Evolutionary conservation across 2,888 invertebrate species (phyloP), one percentile per base, ranked within the genome.

Genomic region (Asteroscopus sphinx): DNA sequence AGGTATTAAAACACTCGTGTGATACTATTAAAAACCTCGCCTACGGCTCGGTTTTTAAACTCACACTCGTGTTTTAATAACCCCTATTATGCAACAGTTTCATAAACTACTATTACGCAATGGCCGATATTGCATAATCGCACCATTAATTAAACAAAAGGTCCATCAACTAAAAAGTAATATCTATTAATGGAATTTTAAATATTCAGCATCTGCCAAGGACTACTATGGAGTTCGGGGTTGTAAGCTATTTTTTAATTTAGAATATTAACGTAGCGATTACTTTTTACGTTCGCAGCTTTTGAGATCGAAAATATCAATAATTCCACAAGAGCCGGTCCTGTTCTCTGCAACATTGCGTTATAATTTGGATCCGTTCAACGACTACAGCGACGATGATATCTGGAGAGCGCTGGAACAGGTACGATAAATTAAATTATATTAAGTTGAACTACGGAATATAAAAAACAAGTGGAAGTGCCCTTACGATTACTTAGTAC

Each of bases 281-380:
- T 33, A 51, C 52, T 57, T 73, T 69, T 73, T 63, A 64, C 45
- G 21, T 81, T 95, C 12, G 6, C 80, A 95, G 91, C 92, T 95
- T 42, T 88, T 97, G 11, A 90, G 97, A 52, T 94, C 95, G 0
- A 95, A 95, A 76, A 96, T 97, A 75, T 96, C 97, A 1, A 97
- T 97, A 44, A 97, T 97, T 73, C 96, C 96, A 0, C 96, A 96
- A 88, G 96, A 96, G 60, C 96, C 96, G 0, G 95, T 96, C 6
- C 81, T 96, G 5, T 96, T 97, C 82, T 95, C 96, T 1, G 96
- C 96, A 2, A 95, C 96, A 0, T 77, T 97, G 42, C 93, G 97
- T 2, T 95, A 95, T 76, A 97, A 97, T 83, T 88, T 97, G 75
- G 97, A 97, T 85, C 97, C 97, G 0, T 96, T 96, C 80, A 87